A percentile compares a stretch with the other conserved stretches of the same genome.
Evolutionary conservation across 2,113 vertebrate genomes (phyloP).

Genomic region (Xenopus borealis): DNA sequence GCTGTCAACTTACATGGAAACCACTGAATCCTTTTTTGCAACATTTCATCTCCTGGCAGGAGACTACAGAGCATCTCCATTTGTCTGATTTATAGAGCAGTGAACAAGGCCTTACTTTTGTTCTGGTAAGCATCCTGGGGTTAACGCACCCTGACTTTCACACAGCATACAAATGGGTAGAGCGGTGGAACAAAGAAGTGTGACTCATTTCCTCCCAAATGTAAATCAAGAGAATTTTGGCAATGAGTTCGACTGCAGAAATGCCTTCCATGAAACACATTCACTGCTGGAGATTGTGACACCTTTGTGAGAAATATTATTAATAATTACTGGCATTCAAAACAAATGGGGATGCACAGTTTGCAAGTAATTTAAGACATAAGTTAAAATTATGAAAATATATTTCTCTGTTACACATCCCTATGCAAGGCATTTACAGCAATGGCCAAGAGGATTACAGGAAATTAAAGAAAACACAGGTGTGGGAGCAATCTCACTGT

Average conservation of each 20-base stretch:
- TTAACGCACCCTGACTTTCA: conserved; percentile 6
- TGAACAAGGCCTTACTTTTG: conserved; percentile 6
- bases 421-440: too few relatives aligned
- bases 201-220: conserved; percentile 35
- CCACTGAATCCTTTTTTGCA: background rate
- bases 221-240: conserved; percentile 25
- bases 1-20: background rate
- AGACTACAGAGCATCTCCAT: background rate
- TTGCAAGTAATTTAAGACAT: background rate
- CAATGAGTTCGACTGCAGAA: conserved; percentile 11
- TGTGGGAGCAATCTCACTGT: too few relatives aligned
- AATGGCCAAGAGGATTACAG: too few relatives aligned
- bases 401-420: too few relatives aligned
- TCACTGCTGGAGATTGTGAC: conserved; percentile 22
- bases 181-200: conserved; percentile 13
- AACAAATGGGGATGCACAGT: background rate
- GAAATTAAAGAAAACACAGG: too few relatives aligned
- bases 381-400: background rate
- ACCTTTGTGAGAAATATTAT: conserved; percentile 13
- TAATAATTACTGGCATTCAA: background rate
- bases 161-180: background rate
- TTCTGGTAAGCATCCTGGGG: conserved; percentile 12
- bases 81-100: conserved; percentile 21
- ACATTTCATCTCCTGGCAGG: background rate
- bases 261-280: conserved; percentile 10